These are phyloP conservation scores for Epinephelus cyanopodus DNA, from an alignment of 2,113 vertebrate genomes.

Conservation along the genomic window DNA sequence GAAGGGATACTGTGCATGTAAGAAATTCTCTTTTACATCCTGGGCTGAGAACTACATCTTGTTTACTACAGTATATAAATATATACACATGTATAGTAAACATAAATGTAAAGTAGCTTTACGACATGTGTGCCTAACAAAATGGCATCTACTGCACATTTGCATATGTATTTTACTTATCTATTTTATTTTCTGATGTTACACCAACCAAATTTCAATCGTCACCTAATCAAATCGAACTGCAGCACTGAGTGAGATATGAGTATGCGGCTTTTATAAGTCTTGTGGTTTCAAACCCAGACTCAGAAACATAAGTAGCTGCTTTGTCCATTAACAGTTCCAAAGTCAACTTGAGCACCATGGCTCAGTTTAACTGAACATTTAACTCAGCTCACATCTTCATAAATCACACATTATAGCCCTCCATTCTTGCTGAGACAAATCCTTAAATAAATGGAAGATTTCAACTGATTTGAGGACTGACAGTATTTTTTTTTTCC, in stretches of 20 bases:
- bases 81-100: too few relatives aligned
- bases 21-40: neutral
- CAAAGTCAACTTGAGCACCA: slow-evolving; percentile 28
- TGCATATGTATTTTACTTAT: neutral
- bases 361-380: slow-evolving; percentile 3
- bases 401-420: neutral
- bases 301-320: slow-evolving; percentile 24
- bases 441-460: slow-evolving; percentile 13
- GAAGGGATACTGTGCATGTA: neutral
- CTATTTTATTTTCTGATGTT: neutral
- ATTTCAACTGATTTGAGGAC: slow-evolving; percentile 9
- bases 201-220: slow-evolving; percentile 12
- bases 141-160: neutral
- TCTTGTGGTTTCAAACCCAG: slow-evolving; percentile 28
- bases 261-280: slow-evolving; percentile 29
- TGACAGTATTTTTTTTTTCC: slow-evolving; percentile 3
- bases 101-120: neutral
- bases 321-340: slow-evolving; percentile 28
- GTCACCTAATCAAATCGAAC: slow-evolving; percentile 1
- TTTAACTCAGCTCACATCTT: neutral
- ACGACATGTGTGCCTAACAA: neutral
- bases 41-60: too few relatives aligned
- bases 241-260: neutral
- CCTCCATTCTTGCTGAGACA: neutral
- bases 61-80: too few relatives aligned